Evolutionary conservation across 2,113 vertebrate species (phyloP).

Genomic region (Cervus canadensis): DNA sequence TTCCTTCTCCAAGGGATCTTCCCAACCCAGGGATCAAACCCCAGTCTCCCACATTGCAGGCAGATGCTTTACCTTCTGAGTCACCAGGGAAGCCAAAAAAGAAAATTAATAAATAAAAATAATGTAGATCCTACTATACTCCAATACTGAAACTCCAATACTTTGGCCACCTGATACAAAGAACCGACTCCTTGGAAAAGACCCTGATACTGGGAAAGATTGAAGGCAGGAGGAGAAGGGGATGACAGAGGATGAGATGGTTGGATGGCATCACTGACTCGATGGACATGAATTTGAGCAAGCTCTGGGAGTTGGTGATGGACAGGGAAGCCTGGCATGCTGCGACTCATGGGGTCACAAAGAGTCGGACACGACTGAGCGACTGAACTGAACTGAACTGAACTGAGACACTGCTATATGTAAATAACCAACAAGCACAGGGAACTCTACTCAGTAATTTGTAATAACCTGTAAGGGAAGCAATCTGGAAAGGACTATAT

Average conservation of each 20-base stretch:
- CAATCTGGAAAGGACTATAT: neutral
- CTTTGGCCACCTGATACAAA: neutral
- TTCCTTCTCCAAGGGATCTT: neutral
- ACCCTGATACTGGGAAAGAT: neutral
- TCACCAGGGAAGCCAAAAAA: neutral
- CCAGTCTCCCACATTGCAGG: neutral
- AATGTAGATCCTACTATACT: neutral
- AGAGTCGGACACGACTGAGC: neutral
- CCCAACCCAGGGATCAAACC: neutral
- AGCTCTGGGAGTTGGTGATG: neutral
- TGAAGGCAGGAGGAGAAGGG: neutral
- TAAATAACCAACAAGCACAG: neutral
- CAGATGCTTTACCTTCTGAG: neutral
- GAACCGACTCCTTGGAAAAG: neutral
- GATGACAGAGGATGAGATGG: neutral
- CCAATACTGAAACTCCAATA: neutral
- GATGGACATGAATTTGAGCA: neutral
- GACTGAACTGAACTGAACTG: neutral
- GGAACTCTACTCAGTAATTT: neutral
- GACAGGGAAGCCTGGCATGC: neutral
- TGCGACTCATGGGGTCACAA: neutral
- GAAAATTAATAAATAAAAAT: neutral
- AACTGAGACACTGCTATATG: neutral
- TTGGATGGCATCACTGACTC: neutral
- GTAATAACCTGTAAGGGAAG: neutral